A percentile compares a stretch with the other conserved stretches of the same genome.
Conservation (phyloP, 2,113 vertebrate genomes). For the Cavia aperea region DNA sequence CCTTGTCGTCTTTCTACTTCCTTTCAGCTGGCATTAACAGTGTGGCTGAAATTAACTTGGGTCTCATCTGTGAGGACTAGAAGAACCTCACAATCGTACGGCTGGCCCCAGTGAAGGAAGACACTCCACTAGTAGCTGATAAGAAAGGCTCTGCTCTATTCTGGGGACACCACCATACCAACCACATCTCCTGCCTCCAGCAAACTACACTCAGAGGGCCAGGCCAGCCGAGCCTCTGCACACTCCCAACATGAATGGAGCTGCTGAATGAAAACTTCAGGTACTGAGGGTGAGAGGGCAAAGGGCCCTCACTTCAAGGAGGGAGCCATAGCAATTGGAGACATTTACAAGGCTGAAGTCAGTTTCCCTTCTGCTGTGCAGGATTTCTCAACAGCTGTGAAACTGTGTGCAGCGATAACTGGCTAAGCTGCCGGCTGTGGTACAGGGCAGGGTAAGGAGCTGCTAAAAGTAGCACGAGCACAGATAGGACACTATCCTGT, state of each 20-base stretch:
- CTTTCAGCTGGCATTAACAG: not conserved
- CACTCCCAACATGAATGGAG: accelerated
- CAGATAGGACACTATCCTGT: slow-evolving; percentile 57
- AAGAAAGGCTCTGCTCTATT: not conserved
- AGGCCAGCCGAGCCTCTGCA: not conserved
- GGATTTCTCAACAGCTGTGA: slow-evolving; percentile 47
- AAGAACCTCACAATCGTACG: not conserved
- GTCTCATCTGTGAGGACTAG: slow-evolving; percentile 26
- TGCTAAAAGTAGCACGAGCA: slow-evolving; percentile 49
- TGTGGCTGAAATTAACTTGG: slow-evolving; percentile 21
- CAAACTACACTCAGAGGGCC: not conserved
- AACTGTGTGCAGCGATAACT: slow-evolving; percentile 39
- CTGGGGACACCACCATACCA: not conserved
- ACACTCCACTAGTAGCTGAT: not conserved
- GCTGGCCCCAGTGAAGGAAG: not conserved
- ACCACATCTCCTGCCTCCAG: not conserved
- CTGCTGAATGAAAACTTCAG: not conserved
- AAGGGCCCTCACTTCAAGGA: slow-evolving; percentile 10
- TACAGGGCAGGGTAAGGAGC: not conserved
- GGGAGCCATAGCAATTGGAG: not conserved
- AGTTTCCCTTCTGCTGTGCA: slow-evolving; percentile 58
- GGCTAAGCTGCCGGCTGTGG: slow-evolving; percentile 38
- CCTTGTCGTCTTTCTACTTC: not conserved
- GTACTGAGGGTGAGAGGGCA: not conserved
- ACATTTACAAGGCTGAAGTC: slow-evolving; percentile 23